phyloP scores from a whole-genome alignment of 2,113 vertebrate species.

The pig (Sus scrofa) region DNA sequence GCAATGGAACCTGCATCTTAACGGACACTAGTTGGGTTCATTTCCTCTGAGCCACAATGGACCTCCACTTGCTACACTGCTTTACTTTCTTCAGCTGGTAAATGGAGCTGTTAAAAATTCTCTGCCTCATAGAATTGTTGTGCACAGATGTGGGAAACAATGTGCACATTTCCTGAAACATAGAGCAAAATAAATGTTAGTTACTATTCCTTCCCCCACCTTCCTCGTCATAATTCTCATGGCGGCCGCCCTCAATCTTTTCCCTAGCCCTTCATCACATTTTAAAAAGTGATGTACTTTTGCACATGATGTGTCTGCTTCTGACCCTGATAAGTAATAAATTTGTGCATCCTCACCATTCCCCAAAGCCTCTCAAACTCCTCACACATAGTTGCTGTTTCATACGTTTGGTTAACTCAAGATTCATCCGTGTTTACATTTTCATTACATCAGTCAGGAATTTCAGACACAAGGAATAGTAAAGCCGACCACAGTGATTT shows the following conservation, averaged over 20 bases:
- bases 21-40: too few relatives aligned
- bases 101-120: neutral
- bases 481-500: neutral
- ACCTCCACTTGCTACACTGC: neutral
- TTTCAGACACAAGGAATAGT: neutral
- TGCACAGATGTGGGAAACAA: neutral
- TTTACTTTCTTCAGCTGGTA: slow-evolving; percentile 17
- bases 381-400: neutral
- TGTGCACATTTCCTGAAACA: neutral
- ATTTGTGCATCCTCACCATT: neutral
- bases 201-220: neutral
- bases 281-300: neutral
- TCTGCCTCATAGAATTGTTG: neutral
- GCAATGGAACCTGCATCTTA: too few relatives aligned
- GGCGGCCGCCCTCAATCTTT: neutral
- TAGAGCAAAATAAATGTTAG: neutral
- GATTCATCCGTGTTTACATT: neutral
- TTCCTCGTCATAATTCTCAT: neutral
- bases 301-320: neutral
- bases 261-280: neutral
- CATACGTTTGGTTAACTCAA: neutral
- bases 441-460: slow-evolving; percentile 19
- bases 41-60: too few relatives aligned
- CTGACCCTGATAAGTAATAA: neutral
- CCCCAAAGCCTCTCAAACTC: neutral